Percentiles rank a stretch among this genome's conserved stretches.
Conservation (phyloP, 2,113 vertebrate species). For the Centropristis striata region DNA sequence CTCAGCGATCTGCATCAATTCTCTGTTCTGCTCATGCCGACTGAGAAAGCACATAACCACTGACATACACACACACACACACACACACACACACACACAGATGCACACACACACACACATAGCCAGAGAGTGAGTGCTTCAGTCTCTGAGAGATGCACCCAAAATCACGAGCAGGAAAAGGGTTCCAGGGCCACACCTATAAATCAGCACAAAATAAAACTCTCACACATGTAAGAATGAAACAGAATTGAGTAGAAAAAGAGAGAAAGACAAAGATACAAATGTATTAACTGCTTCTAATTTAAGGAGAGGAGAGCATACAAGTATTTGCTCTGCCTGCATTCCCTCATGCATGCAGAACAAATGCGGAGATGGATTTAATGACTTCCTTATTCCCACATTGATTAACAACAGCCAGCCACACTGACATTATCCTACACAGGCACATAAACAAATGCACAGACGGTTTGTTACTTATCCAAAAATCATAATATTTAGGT, state of each 20-base stretch:
- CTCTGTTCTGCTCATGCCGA: conserved; percentile 54
- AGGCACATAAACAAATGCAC: conserved; percentile 17
- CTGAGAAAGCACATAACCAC: conserved; percentile 34
- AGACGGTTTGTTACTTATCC: neutral
- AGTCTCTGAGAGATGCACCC: conserved; percentile 46
- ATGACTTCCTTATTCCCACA: conserved; percentile 65
- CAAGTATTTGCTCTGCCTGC: conserved; percentile 49
- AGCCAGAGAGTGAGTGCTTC: conserved; percentile 17
- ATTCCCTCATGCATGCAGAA: too few species aligned
- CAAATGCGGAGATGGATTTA: conserved; percentile 60
- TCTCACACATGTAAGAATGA: conserved; percentile 34
- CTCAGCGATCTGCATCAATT: conserved; percentile 40
- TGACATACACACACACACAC: conserved; percentile 1
- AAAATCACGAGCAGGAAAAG: conserved; percentile 53
- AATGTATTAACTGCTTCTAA: conserved; percentile 31
- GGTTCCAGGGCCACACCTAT: conserved; percentile 46
- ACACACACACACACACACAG: conserved; percentile 5
- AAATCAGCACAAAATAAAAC: conserved; percentile 61
- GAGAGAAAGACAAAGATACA: conserved; percentile 36
- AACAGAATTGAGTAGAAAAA: conserved; percentile 10
- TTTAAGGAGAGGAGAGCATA: conserved; percentile 24
- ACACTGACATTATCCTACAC: conserved; percentile 30
- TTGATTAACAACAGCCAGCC: conserved; percentile 62
- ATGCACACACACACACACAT: conserved; percentile 26
- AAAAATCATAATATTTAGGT: neutral